A percentile compares a stretch with the other conserved stretches of the same genome.
Evolutionary conservation across 2,113 vertebrate species (phyloP).

Genomic region (Phodopus roborovskii): DNA sequence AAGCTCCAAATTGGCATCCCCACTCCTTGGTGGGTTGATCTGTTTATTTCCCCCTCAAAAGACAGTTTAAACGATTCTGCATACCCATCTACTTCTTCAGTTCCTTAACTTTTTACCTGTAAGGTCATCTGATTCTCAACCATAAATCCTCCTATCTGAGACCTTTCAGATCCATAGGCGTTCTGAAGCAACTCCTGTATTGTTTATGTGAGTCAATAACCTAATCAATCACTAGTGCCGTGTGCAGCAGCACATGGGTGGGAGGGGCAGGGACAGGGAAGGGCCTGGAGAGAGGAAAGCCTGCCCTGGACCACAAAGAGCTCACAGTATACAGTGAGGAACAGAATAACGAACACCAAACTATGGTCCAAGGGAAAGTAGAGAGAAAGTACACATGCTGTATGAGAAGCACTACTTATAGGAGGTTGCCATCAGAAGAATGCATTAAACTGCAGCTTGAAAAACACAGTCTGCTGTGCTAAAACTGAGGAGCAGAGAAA

Average conservation of each 20-base stretch:
- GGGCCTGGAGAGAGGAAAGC: background rate
- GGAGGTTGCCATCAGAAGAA: background rate
- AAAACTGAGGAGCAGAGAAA: background rate
- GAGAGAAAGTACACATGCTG: background rate
- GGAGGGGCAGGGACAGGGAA: background rate
- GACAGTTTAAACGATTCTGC: background rate
- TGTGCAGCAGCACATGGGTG: background rate
- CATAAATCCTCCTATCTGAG: background rate
- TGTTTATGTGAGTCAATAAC: background rate
- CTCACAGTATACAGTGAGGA: background rate
- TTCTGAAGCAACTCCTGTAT: background rate
- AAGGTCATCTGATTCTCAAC: background rate
- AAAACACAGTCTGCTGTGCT: background rate
- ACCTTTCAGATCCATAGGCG: background rate
- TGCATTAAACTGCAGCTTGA: background rate
- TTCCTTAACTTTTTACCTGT: background rate
- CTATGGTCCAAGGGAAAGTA: background rate
- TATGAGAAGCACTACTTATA: background rate
- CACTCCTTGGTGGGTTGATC: background rate
- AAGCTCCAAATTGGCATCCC: background rate
- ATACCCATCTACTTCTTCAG: background rate
- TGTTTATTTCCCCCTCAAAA: conserved; percentile 30
- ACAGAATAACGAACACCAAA: background rate
- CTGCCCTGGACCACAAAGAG: background rate
- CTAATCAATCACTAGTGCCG: background rate